Conservation (phyloP, 2,113 vertebrate genomes). For the Saguinus imperator region DNA sequence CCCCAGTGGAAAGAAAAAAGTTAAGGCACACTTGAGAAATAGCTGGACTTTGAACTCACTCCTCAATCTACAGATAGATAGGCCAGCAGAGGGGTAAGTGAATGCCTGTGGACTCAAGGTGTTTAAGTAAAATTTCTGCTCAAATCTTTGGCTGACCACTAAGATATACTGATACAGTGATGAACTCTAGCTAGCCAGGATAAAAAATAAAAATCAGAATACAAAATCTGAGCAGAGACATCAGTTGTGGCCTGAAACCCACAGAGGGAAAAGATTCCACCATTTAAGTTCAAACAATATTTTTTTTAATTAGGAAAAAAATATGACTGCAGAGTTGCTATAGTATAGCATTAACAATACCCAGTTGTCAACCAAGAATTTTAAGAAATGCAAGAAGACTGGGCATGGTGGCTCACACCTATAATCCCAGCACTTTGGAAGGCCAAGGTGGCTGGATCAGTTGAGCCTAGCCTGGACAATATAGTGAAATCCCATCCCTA, state of each 20-base stretch:
- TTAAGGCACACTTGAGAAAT: neutral
- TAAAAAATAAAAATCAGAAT: neutral
- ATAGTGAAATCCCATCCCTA: too few relatives aligned
- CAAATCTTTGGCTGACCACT: neutral
- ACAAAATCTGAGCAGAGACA: conserved; percentile 2
- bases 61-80: neutral
- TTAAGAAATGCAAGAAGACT: conserved; percentile 10
- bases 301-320: neutral
- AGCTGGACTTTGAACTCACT: neutral
- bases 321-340: neutral
- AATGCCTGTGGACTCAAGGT: neutral
- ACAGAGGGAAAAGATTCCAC: neutral
- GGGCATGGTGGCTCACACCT: too few relatives aligned
- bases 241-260: neutral
- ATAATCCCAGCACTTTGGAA: too few relatives aligned
- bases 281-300: neutral
- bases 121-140: conserved; percentile 29
- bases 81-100: neutral
- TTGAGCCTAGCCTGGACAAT: too few relatives aligned
- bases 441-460: too few relatives aligned
- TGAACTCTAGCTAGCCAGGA: neutral
- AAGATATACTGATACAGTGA: neutral
- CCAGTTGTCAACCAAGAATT: neutral
- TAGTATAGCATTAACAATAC: neutral
- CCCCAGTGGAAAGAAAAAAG: neutral